Base-by-base conservation (phyloP, 1,140 invertebrate species). In the Penaeus chinensis region DNA sequence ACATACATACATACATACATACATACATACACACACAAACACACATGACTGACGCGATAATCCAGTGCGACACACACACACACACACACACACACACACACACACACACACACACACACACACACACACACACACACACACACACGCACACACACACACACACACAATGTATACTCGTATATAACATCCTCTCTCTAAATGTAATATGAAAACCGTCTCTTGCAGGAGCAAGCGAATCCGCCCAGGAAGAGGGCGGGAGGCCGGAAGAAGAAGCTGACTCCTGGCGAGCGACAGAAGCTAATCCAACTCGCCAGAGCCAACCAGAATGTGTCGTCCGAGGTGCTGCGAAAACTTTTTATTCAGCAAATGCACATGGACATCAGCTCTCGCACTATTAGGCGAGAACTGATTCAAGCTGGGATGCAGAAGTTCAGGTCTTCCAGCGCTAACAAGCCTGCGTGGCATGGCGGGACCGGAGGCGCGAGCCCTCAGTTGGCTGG, bases 351-450 rank as follows among this genome's bases (percentile, higher is more conserved):
- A 60, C 77, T 79, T 47, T 79, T 79, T 16, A 42, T 79, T 60
- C 77, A 79, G 19, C 47, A 79, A 22, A 47, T 79, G 22, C 19
- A 79, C 47, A 79, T 60, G 47, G 47, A 79, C 24, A 79, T 79
- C 11, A 79, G 77, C 19, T 79, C 77, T n/a, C 77, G 77, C 19
- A 79, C 77, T 47, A 79, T 79, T 27, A 3, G 77, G 47, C 19
- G 77, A 60, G 77, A 79, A n/a, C 77, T 79, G n/a, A 79, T 79
- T 60, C 77, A 79, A 24, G 77, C 77, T 27, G 77, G 77, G 19
- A 16, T 79, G 27, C 77, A 79, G 77, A 61, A 47, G 2, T 79
- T 79, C 77, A 47, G 77, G 13, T 79, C 77, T n/a, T n/a, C 77
- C 16, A 60, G 60, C 37, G 0, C 77, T 1, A 20, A 78, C 13